Base-by-base conservation (phyloP, 2,113 vertebrate species). In the Zosterops hypoxanthus region DNA sequence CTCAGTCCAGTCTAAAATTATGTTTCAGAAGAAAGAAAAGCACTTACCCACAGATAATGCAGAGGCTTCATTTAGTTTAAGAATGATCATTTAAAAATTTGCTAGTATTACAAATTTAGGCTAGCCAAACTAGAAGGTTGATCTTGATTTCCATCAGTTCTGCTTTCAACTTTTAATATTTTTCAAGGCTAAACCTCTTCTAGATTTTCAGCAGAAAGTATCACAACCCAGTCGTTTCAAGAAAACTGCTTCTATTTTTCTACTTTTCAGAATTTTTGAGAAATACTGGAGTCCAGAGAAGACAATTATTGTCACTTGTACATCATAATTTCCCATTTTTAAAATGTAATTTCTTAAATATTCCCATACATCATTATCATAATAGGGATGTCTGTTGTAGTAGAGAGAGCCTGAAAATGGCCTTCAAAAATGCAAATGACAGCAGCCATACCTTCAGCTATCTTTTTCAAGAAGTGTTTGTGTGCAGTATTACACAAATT, bases 11-110 rank as follows among this genome's bases (percentile, higher is more conserved):
- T 47, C 93, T 96, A 63, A 90, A 95, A 93, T 86, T 64, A 71
- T 87, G 68, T 82, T 92, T 86, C 52, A 46, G 85, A 93, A 92
- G 71, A 89, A 95, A 94, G 34, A 77, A 94, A 95, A 91, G 64
- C 63, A 89, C 33, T 94, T 91, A 72, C 36, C 33, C 70, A 86
- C 52, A 94, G 87, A 95, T 88, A 95, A 83, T 81, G 71, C 71
- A 82, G 50, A 61, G 24, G 29, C 21, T 91, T 12, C 34, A 66
- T 55, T 82, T 80, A 80, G 44, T 82, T 88, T 86, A 78, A 77
- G 52, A 91, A 8, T 80, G 39, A 89, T 73, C 90, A 66, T 22
- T 82, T 15, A 85, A 90, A 91, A 88, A 73, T 60, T 85, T 60
- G 47, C 85, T 73, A 44, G 50, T 70, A 72, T 53, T 90, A 91